A percentile compares a stretch with the other conserved stretches of the same genome.
These are phyloP conservation scores for Sinocyclocheilus maitianheensis DNA, from an alignment of 2,113 vertebrate genomes.

Conservation along the genomic window DNA sequence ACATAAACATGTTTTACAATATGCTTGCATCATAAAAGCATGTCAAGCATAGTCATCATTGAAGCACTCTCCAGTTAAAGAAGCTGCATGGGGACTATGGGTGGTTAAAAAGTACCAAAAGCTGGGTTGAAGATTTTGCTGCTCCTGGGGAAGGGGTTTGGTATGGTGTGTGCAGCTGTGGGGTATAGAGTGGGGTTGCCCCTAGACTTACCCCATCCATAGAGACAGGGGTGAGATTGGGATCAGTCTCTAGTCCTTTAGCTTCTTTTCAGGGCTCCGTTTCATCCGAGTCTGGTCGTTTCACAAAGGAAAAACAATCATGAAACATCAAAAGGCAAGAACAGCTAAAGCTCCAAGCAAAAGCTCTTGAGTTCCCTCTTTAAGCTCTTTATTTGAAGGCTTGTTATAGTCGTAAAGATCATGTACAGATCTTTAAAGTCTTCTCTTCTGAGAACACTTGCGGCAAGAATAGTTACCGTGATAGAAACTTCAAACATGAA, in stretches of 20 bases:
- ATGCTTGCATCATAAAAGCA: background rate
- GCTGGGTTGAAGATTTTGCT: constrained; percentile 11
- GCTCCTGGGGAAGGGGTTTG: constrained; percentile 26
- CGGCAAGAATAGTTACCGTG: constrained; percentile 16
- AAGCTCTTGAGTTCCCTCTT: constrained; percentile 43
- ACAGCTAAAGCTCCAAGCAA: constrained; percentile 17
- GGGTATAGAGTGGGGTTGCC: constrained; percentile 54
- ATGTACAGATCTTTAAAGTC: constrained; percentile 46
- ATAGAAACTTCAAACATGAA: constrained; percentile 51
- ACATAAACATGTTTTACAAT: background rate
- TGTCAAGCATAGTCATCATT: background rate
- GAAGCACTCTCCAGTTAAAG: constrained; percentile 6
- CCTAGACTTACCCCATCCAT: constrained; percentile 59
- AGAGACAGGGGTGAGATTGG: constrained; percentile 54
- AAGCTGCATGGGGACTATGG: constrained; percentile 17
- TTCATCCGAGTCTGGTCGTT: constrained; percentile 57
- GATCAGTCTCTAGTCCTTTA: constrained; percentile 59
- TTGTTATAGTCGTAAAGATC: constrained; percentile 46
- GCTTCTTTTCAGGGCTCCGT: constrained; percentile 56
- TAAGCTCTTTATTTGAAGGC: constrained; percentile 42
- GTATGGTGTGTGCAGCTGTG: constrained; percentile 40
- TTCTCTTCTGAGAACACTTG: constrained; percentile 43
- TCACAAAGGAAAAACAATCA: constrained; percentile 60
- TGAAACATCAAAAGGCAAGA: constrained; percentile 52
- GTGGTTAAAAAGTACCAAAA: constrained; percentile 19